Base-by-base conservation (phyloP, 1,140 invertebrate genomes). In the Drosophila truncata region DNA sequence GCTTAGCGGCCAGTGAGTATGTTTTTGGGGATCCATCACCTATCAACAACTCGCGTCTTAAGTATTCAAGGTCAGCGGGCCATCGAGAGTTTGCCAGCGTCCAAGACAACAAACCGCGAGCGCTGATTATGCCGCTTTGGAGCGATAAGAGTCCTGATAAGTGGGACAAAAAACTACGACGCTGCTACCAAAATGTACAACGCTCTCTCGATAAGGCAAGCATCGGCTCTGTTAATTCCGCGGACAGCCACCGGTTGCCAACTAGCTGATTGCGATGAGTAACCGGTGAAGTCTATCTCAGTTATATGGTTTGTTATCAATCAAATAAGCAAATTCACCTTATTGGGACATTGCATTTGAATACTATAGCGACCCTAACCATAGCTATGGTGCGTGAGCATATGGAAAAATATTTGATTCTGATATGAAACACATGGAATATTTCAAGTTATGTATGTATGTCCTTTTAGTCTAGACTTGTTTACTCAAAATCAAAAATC, bases 11-110 rank as follows among this genome's bases (percentile, higher is more conserved):
- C 59, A 29, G 55, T 50, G 23, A 18, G 9, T 41, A 29, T 54
- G 25, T 20, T 47, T 54, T 23, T 29, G 37, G 27, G 37, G 27
- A 54, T 29, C 39, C 29, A 47, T 50, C 42, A 49, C 44, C 76
- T 79, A 85, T 85, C 79, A 75, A 52, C 54, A 23, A 59, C 44
- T 75, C 31, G 31, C 49, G 23, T 37, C 63, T 82, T 64, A 47
- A 73, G 63, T 55, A 73, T 81, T 84, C 78, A 81, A 85, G 82
- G 82, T 84, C 80, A 81, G 54, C 82, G 25, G 82, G 81, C 80
- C 76, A 78, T 58, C 60, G 20, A 33, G 27, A n/a, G 39, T 29
- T 66, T 64, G 42, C 23, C 13, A 50, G 44, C 31, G 63, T 20
- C 44, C 59, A 65, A 69, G 65, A 35, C 65, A 33, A 44, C 44